Base-by-base conservation (phyloP, 2,888 invertebrate species). In the Cataglyphis livida region DNA sequence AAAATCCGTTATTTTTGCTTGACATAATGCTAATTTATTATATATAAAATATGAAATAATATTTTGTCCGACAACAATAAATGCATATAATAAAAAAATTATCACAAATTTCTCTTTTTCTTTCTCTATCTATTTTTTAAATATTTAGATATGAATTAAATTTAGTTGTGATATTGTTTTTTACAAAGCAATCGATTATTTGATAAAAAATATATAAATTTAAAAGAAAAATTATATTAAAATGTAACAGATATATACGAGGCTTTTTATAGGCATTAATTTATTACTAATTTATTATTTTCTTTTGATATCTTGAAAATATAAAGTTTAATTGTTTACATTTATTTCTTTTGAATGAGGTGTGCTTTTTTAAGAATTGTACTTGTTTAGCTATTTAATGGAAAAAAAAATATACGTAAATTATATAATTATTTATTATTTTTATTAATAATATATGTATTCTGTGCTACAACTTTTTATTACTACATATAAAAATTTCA, bases 1-100 rank as follows among this genome's bases (percentile, higher is more conserved):
- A 97, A 91, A 97, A 96, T 70, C 97, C 97, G 71, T 95, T 95
- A 82, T 3, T 25, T 10, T 97, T 93, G 9, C 96, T 51, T 51
- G 48, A 51, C 48, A 48, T 48, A 48, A 68, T 66, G 2, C 18
- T 7, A 54, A 28, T 10, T 28, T n/a, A n/a, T 3, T 12, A 25
- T 4, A 48, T 32, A 15, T 51, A n/a, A 28, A 51, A 4, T 51
- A 41, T 5, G 57, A 73, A 59, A 3, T 3, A 10, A 18, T 41
- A 41, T n/a, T n/a, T 41, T 6, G 9, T 59, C 5, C 1, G 41
- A 41, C n/a, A 51, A 51, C 12, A 7, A 68, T 7, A 1, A 35
- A 12, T 25, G 12, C 15, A 44, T 18, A 7, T 64, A 38, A 12
- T 59, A 48, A 15, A 28, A 48, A 66, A 44, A 28, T 44, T 18